Conservation (phyloP, 2,888 invertebrate species). For the Adelognathus sp. region DNA sequence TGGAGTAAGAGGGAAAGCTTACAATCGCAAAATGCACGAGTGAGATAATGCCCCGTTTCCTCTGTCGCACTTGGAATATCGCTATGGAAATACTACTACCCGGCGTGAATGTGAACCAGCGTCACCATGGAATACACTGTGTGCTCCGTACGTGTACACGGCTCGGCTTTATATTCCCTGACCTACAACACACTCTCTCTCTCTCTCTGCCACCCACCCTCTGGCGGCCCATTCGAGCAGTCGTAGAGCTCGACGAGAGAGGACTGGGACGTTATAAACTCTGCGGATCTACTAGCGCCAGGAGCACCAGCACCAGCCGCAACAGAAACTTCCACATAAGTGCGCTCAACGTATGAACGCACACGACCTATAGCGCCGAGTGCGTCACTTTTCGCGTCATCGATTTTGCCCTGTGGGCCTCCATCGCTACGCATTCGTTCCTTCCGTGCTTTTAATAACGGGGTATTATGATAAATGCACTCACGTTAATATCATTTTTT, state of each 20-base stretch:
- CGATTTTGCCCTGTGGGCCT: conserved; percentile 27
- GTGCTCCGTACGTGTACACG: neutral
- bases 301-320: neutral
- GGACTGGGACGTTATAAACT: conserved; percentile 45
- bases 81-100: conserved; percentile 45
- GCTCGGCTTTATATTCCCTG: conserved; percentile 21
- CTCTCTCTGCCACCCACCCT: neutral
- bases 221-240: conserved; percentile 21
- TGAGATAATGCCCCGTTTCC: conserved; percentile 55
- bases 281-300: conserved; percentile 7
- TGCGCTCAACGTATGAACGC: conserved; percentile 36
- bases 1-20: conserved; percentile 24
- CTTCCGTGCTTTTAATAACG: neutral
- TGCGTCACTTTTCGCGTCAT: conserved; percentile 27
- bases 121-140: conserved; percentile 23
- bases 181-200: conserved; percentile 11
- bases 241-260: conserved; percentile 22
- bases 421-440: neutral
- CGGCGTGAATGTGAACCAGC: conserved; percentile 16
- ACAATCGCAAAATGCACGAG: conserved; percentile 46
- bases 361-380: neutral
- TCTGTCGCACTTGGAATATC: conserved; percentile 54
- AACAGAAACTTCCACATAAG: conserved; percentile 42
- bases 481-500: neutral
- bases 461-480: conserved; percentile 19